Evolutionary conservation across 2,888 invertebrate species (phyloP).

Genomic region (Dysmachus trigonus): DNA sequence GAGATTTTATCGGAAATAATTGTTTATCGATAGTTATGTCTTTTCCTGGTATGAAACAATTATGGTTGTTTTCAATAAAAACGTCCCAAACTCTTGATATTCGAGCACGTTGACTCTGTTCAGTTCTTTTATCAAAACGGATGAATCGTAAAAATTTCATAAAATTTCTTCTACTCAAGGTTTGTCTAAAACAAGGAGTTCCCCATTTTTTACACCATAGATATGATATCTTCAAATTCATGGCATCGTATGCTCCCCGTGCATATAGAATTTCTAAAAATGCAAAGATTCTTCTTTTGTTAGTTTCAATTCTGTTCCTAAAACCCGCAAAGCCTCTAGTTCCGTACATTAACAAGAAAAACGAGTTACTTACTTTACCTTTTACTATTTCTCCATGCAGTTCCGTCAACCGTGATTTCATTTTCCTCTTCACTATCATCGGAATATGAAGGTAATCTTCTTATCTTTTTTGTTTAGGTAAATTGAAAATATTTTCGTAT

Average conservation of each 20-base stretch:
- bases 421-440: too few relatives aligned
- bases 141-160: background rate
- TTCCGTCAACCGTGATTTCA: too few relatives aligned
- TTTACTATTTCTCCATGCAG: background rate
- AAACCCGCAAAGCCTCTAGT: background rate
- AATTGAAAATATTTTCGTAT: too few relatives aligned
- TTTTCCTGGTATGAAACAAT: background rate
- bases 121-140: constrained; percentile 1
- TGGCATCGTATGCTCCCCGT: constrained; percentile 1
- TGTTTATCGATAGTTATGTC: too few relatives aligned
- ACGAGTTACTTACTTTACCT: background rate
- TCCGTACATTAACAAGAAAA: background rate
- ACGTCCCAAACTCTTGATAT: background rate
- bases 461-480: too few relatives aligned
- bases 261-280: background rate
- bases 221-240: constrained; percentile 9
- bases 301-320: background rate
- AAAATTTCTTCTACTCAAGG: constrained; percentile 5
- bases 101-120: background rate
- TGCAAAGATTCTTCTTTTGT: background rate
- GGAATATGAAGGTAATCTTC: too few relatives aligned
- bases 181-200: background rate
- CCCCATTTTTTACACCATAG: constrained; percentile 11
- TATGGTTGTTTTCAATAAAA: background rate
- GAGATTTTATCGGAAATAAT: too few relatives aligned